phyloP scores from a whole-genome alignment of 2,888 invertebrate genomes.

The Platycheirus albimanus region DNA sequence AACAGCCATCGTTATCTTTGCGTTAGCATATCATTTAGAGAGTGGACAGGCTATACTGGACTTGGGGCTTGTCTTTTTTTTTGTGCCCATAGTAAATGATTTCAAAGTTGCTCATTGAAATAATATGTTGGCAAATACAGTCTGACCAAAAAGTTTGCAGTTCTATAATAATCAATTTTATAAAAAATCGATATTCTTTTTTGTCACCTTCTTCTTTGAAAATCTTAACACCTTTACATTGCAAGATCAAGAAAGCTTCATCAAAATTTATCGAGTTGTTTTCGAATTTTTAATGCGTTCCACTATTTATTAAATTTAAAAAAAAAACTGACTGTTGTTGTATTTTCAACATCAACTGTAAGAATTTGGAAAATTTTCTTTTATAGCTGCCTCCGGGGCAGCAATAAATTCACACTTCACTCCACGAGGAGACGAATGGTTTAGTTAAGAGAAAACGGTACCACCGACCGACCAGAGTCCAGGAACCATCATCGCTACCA shows the following conservation, averaged over 20 bases:
- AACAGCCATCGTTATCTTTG: conserved; percentile 75
- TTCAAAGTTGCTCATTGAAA: conserved; percentile 37
- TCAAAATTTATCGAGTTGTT: not conserved
- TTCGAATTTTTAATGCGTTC: not conserved
- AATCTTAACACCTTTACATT: no score
- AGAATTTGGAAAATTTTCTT: conserved; percentile 48
- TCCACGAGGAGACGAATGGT: conserved; percentile 58
- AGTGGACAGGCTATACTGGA: conserved; percentile 11
- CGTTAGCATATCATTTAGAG: conserved; percentile 73
- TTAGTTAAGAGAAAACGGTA: conserved; percentile 54
- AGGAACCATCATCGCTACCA: conserved; percentile 30
- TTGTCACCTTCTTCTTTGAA: no score
- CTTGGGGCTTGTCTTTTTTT: not conserved
- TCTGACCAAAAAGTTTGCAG: no score
- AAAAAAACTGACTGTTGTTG: not conserved
- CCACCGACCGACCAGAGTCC: conserved; percentile 22
- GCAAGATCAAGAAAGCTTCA: no score
- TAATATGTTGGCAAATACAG: conserved; percentile 17
- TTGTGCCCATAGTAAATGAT: not conserved
- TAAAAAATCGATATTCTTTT: no score
- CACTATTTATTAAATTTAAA: no score
- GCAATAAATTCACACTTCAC: conserved; percentile 73
- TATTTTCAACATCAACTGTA: conserved; percentile 15
- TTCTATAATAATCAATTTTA: no score
- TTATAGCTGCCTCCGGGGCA: conserved; percentile 51